Base-by-base conservation (phyloP, 2,797 vertebrate genomes). In the Columba guinea region DNA sequence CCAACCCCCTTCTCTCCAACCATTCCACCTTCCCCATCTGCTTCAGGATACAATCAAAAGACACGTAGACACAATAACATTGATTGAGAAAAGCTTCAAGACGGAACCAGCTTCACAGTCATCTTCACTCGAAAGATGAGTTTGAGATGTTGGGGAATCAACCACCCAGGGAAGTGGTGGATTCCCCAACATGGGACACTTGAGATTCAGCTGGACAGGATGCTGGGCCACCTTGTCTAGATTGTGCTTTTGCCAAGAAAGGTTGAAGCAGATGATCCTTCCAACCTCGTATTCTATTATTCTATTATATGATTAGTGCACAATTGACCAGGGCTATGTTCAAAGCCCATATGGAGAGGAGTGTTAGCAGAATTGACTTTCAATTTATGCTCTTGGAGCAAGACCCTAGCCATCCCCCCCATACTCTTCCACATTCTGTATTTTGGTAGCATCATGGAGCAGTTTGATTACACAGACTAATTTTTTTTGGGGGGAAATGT, bases 11-110 rank as follows among this genome's bases (percentile, higher is more conserved):
- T 34, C 68, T 60, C 27, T 39, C 60, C 44, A 55, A 7, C 7
- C 22, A n/a, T 0, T 0, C 34, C 37, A 46, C 59, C 41, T n/a
- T 60, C 44, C 46, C 39, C 1, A 0, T 5, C 24, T 28, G 18
- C 53, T 69, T 68, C 65, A 30, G 9, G 4, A 27, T 13, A 20
- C 37, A n/a, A 28, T 34, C 13, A 10, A 13, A 39, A 84, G 32
- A 65, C 19, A 17, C 32, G 15, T 23, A 6, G 44, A 44, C 19
- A 20, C 21, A 46, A 13, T 17, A 22, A 15, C 2, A n/a, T 5
- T 1, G 21, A n/a, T 7, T 1, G 24, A 13, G 55, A 46, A n/a
- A 30, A 17, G 19, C 41, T 49, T 2, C 0, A 21, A 53, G 49
- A 19, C 23, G 17, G 17, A 41, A 34, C 10, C 32, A 12, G 26